Percentiles rank a stretch among this genome's conserved stretches.
Conservation (phyloP, 2,888 invertebrate genomes). For the Limulus polyphemus region DNA sequence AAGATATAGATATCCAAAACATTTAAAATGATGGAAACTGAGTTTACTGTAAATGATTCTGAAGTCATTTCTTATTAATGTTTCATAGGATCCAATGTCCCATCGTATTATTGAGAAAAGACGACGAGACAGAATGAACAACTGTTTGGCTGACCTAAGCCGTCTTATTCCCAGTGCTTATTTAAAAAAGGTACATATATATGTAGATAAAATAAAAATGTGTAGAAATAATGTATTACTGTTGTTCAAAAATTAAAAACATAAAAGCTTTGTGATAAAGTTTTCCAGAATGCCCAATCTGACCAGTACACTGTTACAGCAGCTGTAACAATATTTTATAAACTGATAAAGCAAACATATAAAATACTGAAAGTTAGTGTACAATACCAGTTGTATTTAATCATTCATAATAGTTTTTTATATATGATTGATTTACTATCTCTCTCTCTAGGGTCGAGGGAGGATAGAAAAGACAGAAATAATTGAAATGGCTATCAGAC, state of each 20-base stretch:
- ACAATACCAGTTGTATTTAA: background rate
- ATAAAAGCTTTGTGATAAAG: no score
- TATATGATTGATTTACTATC: slow-evolving; percentile 11
- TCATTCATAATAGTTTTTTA: background rate
- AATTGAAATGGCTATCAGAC: slow-evolving; percentile 93
- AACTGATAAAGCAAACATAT: background rate
- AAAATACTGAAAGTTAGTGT: no score
- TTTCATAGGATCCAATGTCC: slow-evolving; percentile 77
- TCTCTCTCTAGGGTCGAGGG: slow-evolving; percentile 54
- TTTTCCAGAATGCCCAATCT: background rate
- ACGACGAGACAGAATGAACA: slow-evolving; percentile 91
- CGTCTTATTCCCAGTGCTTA: slow-evolving; percentile 84
- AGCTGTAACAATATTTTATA: background rate
- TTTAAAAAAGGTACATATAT: slow-evolving; percentile 54
- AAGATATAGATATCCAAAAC: no score
- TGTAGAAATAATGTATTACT: no score
- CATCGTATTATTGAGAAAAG: slow-evolving; percentile 94
- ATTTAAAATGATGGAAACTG: no score
- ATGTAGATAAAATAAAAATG: background rate
- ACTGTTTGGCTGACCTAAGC: slow-evolving; percentile 84
- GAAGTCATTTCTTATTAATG: no score
- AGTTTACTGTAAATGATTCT: no score
- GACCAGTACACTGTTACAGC: no score
- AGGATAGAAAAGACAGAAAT: slow-evolving; percentile 96
- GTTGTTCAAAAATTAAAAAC: no score